phyloP scores from a whole-genome alignment of 1,140 invertebrate genomes.

The Drosophila bifasciata region DNA sequence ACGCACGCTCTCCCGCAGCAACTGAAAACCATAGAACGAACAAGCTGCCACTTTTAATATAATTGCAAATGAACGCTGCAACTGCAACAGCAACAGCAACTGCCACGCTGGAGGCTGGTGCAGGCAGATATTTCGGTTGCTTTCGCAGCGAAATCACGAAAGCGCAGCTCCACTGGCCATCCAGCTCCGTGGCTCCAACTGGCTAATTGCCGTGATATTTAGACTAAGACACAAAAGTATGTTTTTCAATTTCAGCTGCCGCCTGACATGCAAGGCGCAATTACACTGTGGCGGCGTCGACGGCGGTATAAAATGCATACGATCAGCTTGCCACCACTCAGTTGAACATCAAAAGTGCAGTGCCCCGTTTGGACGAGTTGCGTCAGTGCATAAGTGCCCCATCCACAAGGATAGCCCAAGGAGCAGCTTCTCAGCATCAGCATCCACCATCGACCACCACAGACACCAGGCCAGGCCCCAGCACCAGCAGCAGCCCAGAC shows the following conservation, averaged over 20 bases:
- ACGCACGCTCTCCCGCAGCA: conserved; percentile 51
- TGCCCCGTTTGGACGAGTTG: conserved; percentile 37
- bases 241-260: conserved; percentile 68
- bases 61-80: conserved; percentile 62
- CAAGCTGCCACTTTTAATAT: conserved; percentile 41
- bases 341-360: conserved; percentile 64
- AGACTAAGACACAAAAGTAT: conserved; percentile 75
- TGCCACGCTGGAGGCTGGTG: neutral
- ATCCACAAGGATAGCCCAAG: conserved; percentile 47
- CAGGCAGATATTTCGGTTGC: conserved; percentile 45
- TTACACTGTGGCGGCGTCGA: conserved; percentile 40
- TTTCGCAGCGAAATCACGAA: conserved; percentile 77
- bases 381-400: conserved; percentile 23
- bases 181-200: conserved; percentile 37
- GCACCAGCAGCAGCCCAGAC: conserved; percentile 30
- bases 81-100: conserved; percentile 22
- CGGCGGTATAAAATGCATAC: conserved; percentile 77
- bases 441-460: neutral
- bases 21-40: conserved; percentile 76
- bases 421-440: conserved; percentile 20
- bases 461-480: neutral
- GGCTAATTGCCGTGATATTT: conserved; percentile 80
- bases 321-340: conserved; percentile 64
- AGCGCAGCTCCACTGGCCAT: conserved; percentile 67
- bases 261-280: conserved; percentile 69